These are phyloP conservation scores for Himantopus leucocephalus DNA, from an alignment of 2,113 vertebrate species.

Conservation along the genomic window DNA sequence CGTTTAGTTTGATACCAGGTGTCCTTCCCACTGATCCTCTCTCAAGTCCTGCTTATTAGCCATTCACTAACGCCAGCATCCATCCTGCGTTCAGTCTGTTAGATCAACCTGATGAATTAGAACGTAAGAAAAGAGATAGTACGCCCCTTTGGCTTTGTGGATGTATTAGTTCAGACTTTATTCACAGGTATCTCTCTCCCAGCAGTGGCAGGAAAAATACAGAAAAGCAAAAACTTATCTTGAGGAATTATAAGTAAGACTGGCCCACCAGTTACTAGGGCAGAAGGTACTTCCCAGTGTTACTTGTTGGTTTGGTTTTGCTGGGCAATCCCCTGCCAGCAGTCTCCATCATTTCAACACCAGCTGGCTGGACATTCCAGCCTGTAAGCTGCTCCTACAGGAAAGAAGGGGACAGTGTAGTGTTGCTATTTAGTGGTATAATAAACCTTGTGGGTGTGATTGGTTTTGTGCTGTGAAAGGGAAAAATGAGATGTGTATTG, in stretches of 20 bases:
- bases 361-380: background rate
- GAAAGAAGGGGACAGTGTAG: background rate
- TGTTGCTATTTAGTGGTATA: background rate
- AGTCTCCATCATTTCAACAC: background rate
- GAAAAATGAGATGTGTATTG: background rate
- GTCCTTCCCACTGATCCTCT: slow-evolving; percentile 52
- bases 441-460: background rate
- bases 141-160: background rate
- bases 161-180: background rate
- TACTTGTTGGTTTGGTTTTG: background rate
- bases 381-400: background rate
- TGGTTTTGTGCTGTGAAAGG: background rate
- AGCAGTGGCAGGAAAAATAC: background rate
- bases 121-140: background rate
- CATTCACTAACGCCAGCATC: background rate
- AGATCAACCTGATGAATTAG: background rate
- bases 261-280: background rate
- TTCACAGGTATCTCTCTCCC: background rate
- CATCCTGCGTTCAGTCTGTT: background rate
- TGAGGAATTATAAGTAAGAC: background rate
- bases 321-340: background rate
- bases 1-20: slow-evolving; percentile 67
- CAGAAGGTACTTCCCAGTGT: background rate
- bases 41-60: slow-evolving; percentile 40
- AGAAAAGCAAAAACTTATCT: background rate